Percentiles rank a stretch among this genome's conserved stretches.
These are phyloP conservation scores for Nomada hirtipes DNA, from an alignment of 2,888 invertebrate species.

Conservation along the genomic window DNA sequence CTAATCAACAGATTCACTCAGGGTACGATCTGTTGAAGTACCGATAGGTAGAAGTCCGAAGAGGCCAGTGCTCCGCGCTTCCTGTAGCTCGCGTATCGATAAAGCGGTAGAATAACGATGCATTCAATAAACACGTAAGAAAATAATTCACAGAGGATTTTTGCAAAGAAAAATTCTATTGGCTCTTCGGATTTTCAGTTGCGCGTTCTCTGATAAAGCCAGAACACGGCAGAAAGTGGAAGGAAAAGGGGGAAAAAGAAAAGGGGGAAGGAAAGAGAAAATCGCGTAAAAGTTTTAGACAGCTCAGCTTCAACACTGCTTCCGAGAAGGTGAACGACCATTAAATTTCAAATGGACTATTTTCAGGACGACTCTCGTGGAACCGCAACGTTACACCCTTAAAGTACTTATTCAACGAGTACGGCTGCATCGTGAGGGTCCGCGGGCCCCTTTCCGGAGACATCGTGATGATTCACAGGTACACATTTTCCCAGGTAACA, in stretches of 20 bases:
- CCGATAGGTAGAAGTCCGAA: constrained; percentile 58
- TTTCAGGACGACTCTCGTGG: constrained; percentile 83
- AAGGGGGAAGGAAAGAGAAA: neutral
- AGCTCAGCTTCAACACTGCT: neutral
- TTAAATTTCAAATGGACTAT: constrained; percentile 4
- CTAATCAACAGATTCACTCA: constrained; percentile 80
- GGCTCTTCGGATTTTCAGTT: constrained; percentile 45
- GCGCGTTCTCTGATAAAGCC: neutral
- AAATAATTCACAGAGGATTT: neutral
- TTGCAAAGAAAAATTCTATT: neutral
- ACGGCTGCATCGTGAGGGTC: constrained; percentile 89
- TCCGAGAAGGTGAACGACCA: no score
- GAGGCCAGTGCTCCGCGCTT: neutral
- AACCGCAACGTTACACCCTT: constrained; percentile 84
- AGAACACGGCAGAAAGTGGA: neutral
- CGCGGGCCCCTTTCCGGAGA: constrained; percentile 88
- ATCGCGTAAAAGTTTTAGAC: neutral
- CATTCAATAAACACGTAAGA: no score
- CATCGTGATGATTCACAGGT: constrained; percentile 86
- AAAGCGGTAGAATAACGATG: no score
- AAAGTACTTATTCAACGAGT: constrained; percentile 85
- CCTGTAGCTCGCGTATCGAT: neutral
- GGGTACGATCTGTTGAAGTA: constrained; percentile 78
- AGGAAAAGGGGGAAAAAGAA: neutral
- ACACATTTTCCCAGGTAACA: neutral